Evolutionary conservation across 2,888 invertebrate genomes (phyloP), one percentile per base, ranked within the genome.

Genomic region (Polymixis flavicincta): DNA sequence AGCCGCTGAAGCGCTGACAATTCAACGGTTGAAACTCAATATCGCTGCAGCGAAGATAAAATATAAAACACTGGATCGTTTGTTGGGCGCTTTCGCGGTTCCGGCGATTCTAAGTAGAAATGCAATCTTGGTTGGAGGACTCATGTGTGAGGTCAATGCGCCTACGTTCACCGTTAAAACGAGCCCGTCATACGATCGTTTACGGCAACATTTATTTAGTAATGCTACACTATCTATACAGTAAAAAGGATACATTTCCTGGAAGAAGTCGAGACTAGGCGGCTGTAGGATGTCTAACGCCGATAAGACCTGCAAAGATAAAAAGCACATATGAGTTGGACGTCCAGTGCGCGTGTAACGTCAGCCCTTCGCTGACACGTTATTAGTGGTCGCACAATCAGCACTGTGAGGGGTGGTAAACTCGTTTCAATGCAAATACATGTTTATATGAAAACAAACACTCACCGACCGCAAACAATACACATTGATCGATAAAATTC

Each of bases 251-350:
- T 99, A 99, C 99, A 99, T 99, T 98, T 99, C 99, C 97, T 99
- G 99, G 97, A 99, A 99, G 97, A 99, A 99, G 97, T 99, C 99
- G 96, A 99, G 98, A 97, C 99, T 99, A 90, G 99, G 99, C 92
- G 99, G 99, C 97, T 99, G 99, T 91, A 99, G 97, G 95, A 99
- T 99, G 97, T 99, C 99, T 97, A 99, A 97, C 90, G 99, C 99
- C 92, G 99, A 99, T 92, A 99, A 97, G 92, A 99, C 99, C 99
- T 99, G 98, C 70, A 97, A 97, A 94, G 88, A 91, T 85, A 94
- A 92, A 91, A 45, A 84, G 71, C 61, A 52, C 66, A 71, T 37
- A 83, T 87, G 78, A 89, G 75, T 82, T 68, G 37, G 74, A 71
- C 48, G 72, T 71, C 59, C 50, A 66, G 52, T 22, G 14, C 25